These are phyloP conservation scores for Drosophila maculinotata DNA, from an alignment of 2,888 invertebrate species.

Conservation along the genomic window DNA sequence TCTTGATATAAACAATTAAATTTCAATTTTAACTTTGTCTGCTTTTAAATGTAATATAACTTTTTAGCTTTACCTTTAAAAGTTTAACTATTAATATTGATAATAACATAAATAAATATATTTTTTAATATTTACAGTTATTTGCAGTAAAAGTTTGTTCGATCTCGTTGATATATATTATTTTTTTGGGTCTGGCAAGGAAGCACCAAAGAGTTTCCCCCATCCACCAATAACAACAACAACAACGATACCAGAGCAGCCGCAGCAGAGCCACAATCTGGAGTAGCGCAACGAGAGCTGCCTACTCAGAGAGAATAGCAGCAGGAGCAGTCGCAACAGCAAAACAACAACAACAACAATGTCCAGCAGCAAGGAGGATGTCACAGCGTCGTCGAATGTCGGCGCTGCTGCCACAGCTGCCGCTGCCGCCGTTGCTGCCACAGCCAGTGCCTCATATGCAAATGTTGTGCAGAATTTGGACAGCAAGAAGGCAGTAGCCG, in stretches of 20 bases:
- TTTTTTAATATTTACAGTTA: conserved; percentile 39
- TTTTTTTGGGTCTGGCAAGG: conserved; percentile 61
- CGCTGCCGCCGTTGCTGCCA: conserved; percentile 84
- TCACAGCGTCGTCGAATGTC: conserved; percentile 60
- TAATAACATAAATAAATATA: too few relatives aligned
- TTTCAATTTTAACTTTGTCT: too few relatives aligned
- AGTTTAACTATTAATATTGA: too few relatives aligned
- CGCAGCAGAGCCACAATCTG: conserved; percentile 53
- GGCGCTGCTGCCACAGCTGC: conserved; percentile 45
- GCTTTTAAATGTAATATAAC: too few relatives aligned
- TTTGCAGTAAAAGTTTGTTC: conserved; percentile 38
- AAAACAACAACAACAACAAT: conserved; percentile 64
- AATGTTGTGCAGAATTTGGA: conserved; percentile 87
- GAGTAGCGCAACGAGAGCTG: conserved; percentile 58
- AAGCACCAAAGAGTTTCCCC: conserved; percentile 83
- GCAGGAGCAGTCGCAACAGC: conserved; percentile 30
- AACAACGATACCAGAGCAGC: conserved; percentile 31
- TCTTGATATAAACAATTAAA: too few relatives aligned
- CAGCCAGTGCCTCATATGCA: conserved; percentile 88
- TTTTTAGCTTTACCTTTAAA: too few relatives aligned
- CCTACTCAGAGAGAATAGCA: conserved; percentile 64
- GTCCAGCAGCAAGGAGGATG: conserved; percentile 83
- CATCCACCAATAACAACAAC: conserved; percentile 37
- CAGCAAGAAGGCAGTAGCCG: conserved; percentile 61
- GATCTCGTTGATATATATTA: conserved; percentile 43